Evolutionary conservation across 2,888 invertebrate genomes (phyloP).

Genomic region (Patella depressa): DNA sequence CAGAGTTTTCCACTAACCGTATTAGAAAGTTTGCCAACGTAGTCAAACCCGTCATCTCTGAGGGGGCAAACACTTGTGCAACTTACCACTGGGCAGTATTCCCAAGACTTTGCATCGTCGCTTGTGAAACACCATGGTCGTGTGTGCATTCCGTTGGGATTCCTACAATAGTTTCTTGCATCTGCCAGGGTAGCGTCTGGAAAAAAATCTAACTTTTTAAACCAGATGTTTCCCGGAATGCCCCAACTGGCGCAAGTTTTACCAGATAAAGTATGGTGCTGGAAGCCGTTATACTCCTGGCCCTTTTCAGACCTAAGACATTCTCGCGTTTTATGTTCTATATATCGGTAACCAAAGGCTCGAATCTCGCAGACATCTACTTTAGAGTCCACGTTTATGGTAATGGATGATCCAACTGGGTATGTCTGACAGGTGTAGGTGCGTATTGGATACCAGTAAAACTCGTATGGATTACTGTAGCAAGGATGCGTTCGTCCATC

Average conservation of each 20-base stretch:
- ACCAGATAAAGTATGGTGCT: neutral
- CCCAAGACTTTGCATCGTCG: neutral
- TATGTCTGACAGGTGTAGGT: neutral
- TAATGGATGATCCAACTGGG: neutral
- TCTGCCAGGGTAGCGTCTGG: conserved; percentile 3
- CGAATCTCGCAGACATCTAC: neutral
- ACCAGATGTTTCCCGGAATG: neutral
- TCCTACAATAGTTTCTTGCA: conserved; percentile 12
- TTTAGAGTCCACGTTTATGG: neutral
- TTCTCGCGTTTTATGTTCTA: conserved; percentile 1
- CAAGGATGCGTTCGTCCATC: neutral
- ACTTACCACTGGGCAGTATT: neutral
- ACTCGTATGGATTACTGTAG: neutral
- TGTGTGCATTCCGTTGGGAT: neutral
- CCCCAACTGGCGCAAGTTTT: conserved; percentile 7
- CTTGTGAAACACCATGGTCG: conserved; percentile 1
- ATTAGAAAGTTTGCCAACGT: neutral
- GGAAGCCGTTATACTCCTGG: conserved; percentile 15
- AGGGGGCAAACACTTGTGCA: neutral
- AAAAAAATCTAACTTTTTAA: neutral
- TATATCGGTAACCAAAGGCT: neutral
- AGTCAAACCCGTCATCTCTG: neutral
- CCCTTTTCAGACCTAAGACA: conserved; percentile 16
- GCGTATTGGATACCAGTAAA: neutral
- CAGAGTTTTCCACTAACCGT: neutral